A percentile compares a stretch with the other conserved stretches of the same genome.
Evolutionary conservation across 2,888 invertebrate species (phyloP).

Genomic region (Agapostemon virescens): DNA sequence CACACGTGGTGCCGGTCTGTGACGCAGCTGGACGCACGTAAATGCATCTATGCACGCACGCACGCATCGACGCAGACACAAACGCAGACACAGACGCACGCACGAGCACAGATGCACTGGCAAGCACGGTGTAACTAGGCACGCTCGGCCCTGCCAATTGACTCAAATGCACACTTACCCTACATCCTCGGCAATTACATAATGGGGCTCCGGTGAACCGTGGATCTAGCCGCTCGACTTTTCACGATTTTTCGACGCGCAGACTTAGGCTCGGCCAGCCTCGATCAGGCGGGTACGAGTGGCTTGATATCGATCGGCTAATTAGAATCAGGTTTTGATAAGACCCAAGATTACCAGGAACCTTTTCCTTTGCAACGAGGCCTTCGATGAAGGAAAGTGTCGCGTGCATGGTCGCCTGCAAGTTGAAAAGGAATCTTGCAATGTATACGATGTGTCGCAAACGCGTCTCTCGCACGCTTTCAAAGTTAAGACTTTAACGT

Average conservation of each 20-base stretch:
- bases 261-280: background rate
- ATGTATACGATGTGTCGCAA: background rate
- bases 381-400: background rate
- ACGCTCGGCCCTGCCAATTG: constrained; percentile 74
- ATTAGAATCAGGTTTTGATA: background rate
- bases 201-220: constrained; percentile 68
- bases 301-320: background rate
- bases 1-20: constrained; percentile 66
- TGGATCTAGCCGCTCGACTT: constrained; percentile 47
- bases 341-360: background rate
- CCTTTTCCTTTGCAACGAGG: background rate
- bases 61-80: constrained; percentile 47
- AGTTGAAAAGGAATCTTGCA: background rate
- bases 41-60: constrained; percentile 44
- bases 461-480: background rate
- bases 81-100: constrained; percentile 46
- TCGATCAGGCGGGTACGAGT: background rate
- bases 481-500: background rate
- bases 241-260: constrained; percentile 39
- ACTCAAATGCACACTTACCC: constrained; percentile 79
- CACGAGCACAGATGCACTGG: background rate
- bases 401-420: background rate
- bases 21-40: constrained; percentile 54
- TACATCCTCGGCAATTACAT: constrained; percentile 78
- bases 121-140: constrained; percentile 57